Evolutionary conservation across 1,140 invertebrate species (phyloP).

Genomic region (Cherax destructor): DNA sequence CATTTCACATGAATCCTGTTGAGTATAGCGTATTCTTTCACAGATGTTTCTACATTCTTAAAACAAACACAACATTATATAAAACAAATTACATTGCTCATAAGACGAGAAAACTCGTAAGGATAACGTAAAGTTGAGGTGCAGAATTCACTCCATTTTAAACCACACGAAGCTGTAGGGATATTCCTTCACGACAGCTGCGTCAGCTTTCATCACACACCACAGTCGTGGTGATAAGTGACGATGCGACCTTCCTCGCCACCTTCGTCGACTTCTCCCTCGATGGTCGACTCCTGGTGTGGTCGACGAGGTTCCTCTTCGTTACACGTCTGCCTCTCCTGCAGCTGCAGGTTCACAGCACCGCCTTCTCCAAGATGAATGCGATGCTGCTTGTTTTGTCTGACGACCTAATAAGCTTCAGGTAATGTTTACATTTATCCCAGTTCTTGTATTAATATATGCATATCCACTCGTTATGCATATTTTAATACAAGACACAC

Average conservation of each 20-base stretch:
- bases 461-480: neutral
- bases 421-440: neutral
- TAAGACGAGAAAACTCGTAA: too few relatives aligned
- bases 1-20: too few relatives aligned
- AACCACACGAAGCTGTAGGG: too few relatives aligned
- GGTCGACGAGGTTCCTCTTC: slow-evolving; percentile 4
- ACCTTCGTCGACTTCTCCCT: slow-evolving; percentile 23
- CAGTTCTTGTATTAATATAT: neutral
- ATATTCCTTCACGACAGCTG: slow-evolving; percentile 10
- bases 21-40: too few relatives aligned
- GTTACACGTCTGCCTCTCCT: neutral
- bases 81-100: too few relatives aligned
- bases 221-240: slow-evolving; percentile 14
- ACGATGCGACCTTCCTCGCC: slow-evolving; percentile 5
- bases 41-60: too few relatives aligned
- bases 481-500: neutral
- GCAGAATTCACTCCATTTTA: too few relatives aligned
- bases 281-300: slow-evolving; percentile 15
- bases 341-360: neutral
- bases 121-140: too few relatives aligned
- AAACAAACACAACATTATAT: too few relatives aligned
- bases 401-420: neutral
- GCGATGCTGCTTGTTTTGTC: neutral
- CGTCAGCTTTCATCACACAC: neutral
- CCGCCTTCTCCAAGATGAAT: slow-evolving; percentile 34